Evolutionary conservation across 2,113 vertebrate genomes (phyloP).

Genomic region (Hemicordylus capensis): DNA sequence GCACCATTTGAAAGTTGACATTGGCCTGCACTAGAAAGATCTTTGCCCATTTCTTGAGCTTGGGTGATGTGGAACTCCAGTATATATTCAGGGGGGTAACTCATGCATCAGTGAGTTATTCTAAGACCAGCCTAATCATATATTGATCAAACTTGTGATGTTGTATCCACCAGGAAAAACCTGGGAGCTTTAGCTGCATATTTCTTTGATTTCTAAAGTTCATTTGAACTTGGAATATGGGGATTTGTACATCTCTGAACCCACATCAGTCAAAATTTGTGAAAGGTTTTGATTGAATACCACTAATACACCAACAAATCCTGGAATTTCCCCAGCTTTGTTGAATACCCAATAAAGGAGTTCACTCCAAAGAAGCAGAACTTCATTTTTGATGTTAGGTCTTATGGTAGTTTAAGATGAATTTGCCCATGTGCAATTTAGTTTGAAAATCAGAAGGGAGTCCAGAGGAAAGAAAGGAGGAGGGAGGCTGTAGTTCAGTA

Average conservation of each 20-base stretch:
- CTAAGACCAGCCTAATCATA: conserved; percentile 12
- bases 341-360: background rate
- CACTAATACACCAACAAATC: background rate
- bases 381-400: background rate
- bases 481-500: background rate
- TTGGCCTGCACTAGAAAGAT: background rate
- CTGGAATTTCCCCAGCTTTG: background rate
- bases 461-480: background rate
- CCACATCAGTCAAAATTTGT: background rate
- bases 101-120: background rate
- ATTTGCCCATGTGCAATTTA: background rate
- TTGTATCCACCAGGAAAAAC: background rate
- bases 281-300: background rate
- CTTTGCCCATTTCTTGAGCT: background rate
- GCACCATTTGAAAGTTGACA: background rate
- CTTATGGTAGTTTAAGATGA: background rate
- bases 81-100: background rate
- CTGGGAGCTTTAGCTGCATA: background rate
- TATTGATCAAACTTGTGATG: conserved; percentile 12
- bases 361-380: background rate
- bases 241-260: conserved; percentile 5
- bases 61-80: background rate
- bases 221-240: conserved; percentile 8
- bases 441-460: background rate
- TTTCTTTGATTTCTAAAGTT: conserved; percentile 1